Percentiles rank a stretch among this genome's conserved stretches.
Conservation (phyloP, 2,888 invertebrate genomes). For the Hyposoter didymator region DNA sequence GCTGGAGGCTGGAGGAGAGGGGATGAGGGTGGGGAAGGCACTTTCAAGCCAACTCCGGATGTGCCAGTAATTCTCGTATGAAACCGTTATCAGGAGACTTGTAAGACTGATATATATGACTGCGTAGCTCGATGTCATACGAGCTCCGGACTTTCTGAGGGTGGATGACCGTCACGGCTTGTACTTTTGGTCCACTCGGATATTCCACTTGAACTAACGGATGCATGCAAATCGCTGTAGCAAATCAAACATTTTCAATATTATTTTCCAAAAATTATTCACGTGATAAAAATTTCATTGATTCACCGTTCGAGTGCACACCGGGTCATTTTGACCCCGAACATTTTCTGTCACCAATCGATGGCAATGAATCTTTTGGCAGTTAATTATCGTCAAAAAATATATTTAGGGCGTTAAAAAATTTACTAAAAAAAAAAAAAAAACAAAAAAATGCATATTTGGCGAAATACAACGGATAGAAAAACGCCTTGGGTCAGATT, state of each 20-base stretch:
- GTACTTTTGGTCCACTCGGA: constrained; percentile 43
- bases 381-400: too few species aligned
- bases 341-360: too few species aligned
- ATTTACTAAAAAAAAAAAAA: too few species aligned
- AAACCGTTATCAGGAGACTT: constrained; percentile 78
- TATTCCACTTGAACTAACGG: constrained; percentile 8
- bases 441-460: too few species aligned
- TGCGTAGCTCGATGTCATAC: constrained; percentile 62
- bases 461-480: too few species aligned
- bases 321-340: too few species aligned
- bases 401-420: too few species aligned
- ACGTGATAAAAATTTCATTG: background rate
- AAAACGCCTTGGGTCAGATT: too few species aligned
- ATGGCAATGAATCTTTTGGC: too few species aligned
- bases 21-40: constrained; percentile 70
- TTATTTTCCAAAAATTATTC: background rate
- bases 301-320: too few species aligned
- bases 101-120: constrained; percentile 77
- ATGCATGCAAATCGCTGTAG: constrained; percentile 20
- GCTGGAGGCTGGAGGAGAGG: constrained; percentile 7
- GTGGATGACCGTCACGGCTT: constrained; percentile 55
- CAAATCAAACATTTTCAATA: background rate
- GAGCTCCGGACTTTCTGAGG: constrained; percentile 58
- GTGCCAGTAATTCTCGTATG: constrained; percentile 76
- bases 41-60: constrained; percentile 59